Evolutionary conservation across 2,888 invertebrate species (phyloP).

Genomic region (Hermaeophaga mercurialis): DNA sequence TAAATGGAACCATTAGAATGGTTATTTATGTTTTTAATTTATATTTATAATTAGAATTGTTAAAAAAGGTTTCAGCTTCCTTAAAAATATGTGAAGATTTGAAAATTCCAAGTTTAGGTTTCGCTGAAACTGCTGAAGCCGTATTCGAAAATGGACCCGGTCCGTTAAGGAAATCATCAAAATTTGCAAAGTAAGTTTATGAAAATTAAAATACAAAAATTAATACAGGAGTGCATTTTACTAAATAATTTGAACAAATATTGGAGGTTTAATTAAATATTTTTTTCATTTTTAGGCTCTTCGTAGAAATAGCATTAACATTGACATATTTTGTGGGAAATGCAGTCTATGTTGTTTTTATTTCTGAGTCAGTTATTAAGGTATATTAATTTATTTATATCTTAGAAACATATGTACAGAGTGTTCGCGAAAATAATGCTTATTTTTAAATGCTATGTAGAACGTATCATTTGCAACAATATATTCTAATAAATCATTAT

Average conservation of each 20-base stretch:
- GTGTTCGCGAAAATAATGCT: too few species aligned
- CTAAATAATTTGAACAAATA: too few species aligned
- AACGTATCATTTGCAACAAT: too few species aligned
- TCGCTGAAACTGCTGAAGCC: slow-evolving; percentile 82
- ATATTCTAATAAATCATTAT: too few species aligned
- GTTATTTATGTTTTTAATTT: too few species aligned
- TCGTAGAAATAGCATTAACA: slow-evolving; percentile 71
- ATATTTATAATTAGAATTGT: too few species aligned
- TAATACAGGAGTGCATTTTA: too few species aligned
- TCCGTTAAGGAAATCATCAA: slow-evolving; percentile 65
- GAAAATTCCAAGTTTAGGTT: slow-evolving; percentile 77
- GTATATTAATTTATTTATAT: too few species aligned
- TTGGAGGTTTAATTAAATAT: background rate
- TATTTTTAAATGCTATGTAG: too few species aligned
- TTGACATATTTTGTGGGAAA: slow-evolving; percentile 73
- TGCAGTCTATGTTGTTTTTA: slow-evolving; percentile 80
- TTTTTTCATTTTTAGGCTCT: slow-evolving; percentile 65
- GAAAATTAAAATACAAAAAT: too few species aligned
- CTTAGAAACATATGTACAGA: too few species aligned
- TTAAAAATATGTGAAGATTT: slow-evolving; percentile 74
- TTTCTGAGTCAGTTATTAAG: slow-evolving; percentile 71
- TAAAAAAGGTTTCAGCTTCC: slow-evolving; percentile 75
- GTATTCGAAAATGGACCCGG: slow-evolving; percentile 80
- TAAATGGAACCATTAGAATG: too few species aligned
- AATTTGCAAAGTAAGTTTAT: slow-evolving; percentile 70